Conservation (phyloP, 2,888 invertebrate genomes). For the Coenonympha glycerion region DNA sequence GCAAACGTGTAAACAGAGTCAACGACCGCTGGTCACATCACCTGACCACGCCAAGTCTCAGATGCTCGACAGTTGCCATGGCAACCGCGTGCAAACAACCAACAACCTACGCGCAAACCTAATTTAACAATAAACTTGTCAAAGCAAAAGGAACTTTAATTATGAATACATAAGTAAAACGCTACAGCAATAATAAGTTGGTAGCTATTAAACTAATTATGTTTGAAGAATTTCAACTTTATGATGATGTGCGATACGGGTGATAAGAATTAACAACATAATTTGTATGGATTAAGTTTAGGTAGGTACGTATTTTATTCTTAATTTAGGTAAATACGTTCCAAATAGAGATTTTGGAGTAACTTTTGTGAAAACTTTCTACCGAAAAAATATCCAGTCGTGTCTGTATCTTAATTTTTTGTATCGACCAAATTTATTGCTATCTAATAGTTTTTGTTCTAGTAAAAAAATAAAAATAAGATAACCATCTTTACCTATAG, state of each 20-base stretch:
- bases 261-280: not conserved
- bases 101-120: slow-evolving; percentile 15
- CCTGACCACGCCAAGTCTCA: slow-evolving; percentile 45
- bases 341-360: no score
- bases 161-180: not conserved
- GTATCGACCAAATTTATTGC: no score
- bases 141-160: not conserved
- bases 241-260: not conserved
- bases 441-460: no score
- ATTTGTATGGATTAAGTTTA: no score
- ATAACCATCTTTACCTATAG: no score
- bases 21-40: slow-evolving; percentile 46
- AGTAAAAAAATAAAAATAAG: no score
- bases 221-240: not conserved
- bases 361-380: no score
- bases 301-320: no score
- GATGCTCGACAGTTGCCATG: slow-evolving; percentile 66
- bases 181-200: not conserved
- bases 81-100: slow-evolving; percentile 50
- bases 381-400: no score
- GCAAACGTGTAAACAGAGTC: slow-evolving; percentile 37
- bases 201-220: not conserved
- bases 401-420: no score
- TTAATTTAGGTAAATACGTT: no score
- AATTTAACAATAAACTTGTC: no score